Evolutionary conservation across 2,888 invertebrate species (phyloP).

Genomic region (Harpalus rufipes): DNA sequence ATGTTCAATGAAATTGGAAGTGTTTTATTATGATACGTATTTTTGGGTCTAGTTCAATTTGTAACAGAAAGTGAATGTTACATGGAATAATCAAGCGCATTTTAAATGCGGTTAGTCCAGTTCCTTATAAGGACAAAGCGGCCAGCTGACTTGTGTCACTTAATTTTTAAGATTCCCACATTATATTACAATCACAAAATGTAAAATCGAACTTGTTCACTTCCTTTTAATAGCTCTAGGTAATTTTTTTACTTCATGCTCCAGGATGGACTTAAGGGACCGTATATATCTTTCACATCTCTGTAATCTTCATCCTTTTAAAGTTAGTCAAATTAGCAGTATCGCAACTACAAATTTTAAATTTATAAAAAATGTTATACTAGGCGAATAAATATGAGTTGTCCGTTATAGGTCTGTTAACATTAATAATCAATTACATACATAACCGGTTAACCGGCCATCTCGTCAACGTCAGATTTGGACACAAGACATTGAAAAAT

Average conservation of each 20-base stretch:
- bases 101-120: slow-evolving; percentile 41
- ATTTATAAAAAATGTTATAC: background rate
- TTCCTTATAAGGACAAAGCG: slow-evolving; percentile 59
- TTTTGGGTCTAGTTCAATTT: slow-evolving; percentile 8
- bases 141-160: slow-evolving; percentile 57
- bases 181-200: background rate
- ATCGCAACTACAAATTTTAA: background rate
- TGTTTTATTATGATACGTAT: background rate
- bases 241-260: background rate
- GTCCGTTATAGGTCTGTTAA: slow-evolving; percentile 29
- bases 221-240: background rate
- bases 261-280: background rate
- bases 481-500: slow-evolving; percentile 32
- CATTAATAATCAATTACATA: slow-evolving; percentile 47
- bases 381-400: slow-evolving; percentile 8
- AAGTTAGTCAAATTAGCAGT: background rate
- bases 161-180: slow-evolving; percentile 9
- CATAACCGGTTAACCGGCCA: slow-evolving; percentile 36
- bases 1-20: background rate
- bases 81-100: background rate
- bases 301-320: background rate
- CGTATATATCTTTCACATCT: background rate
- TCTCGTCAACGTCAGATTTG: slow-evolving; percentile 47
- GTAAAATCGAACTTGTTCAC: background rate
- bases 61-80: slow-evolving; percentile 29